Evolutionary conservation across 2,113 vertebrate genomes (phyloP).

Genomic region (Petaurus breviceps): DNA sequence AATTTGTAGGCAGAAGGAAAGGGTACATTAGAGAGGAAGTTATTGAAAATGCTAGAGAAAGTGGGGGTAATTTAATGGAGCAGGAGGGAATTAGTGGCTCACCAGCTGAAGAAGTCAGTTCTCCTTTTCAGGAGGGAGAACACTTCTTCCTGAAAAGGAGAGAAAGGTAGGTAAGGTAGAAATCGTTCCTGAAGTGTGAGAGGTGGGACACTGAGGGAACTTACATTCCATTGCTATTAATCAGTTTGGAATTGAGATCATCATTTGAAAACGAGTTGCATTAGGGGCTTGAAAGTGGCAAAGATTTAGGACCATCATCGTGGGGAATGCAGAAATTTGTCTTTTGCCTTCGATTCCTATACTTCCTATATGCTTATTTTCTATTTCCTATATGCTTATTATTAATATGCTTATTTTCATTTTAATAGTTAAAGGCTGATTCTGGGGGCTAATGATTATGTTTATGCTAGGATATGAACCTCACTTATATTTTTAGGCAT

Average conservation of each 20-base stretch:
- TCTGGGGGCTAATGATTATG: constrained; percentile 4
- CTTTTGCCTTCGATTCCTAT: not conserved
- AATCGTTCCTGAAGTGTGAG: not conserved
- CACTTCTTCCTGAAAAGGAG: not conserved
- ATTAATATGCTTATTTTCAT: too few species aligned
- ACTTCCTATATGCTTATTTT: not conserved
- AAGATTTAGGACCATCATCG: not conserved
- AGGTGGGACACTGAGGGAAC: not conserved
- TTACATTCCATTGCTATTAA: not conserved
- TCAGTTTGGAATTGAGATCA: not conserved
- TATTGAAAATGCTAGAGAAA: not conserved
- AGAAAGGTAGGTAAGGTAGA: not conserved
- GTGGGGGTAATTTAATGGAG: not conserved
- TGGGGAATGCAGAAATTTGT: not conserved
- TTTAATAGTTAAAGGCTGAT: not conserved
- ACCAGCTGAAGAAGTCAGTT: not conserved
- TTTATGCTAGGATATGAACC: constrained; percentile 7
- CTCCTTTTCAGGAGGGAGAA: not conserved
- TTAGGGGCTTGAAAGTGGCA: not conserved
- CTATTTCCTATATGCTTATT: not conserved
- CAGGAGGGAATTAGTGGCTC: not conserved
- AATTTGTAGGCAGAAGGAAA: not conserved
- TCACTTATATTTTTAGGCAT: constrained; percentile 5
- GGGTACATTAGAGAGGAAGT: not conserved
- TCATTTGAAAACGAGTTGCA: not conserved